phyloP scores from a whole-genome alignment of 2,113 vertebrate genomes.

The Cercocebus atys region DNA sequence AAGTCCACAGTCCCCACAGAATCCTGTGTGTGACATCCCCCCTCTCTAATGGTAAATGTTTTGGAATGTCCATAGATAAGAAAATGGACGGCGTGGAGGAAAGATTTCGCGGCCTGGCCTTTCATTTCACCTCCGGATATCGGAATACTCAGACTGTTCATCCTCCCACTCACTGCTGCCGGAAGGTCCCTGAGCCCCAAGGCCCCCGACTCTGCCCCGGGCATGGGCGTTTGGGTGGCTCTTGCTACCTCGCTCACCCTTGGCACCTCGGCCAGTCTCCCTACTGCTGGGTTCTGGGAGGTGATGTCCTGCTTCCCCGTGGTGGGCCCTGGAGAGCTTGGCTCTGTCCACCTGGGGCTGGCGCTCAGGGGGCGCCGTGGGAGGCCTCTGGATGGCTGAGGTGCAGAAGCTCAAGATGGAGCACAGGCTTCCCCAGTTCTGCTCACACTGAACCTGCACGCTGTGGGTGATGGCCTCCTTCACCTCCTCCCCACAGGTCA shows the following conservation, averaged over 20 bases:
- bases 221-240: slow-evolving; percentile 84
- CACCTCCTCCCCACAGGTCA: slow-evolving; percentile 96
- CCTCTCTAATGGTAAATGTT: slow-evolving; percentile 93
- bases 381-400: slow-evolving; percentile 76
- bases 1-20: slow-evolving; percentile 87
- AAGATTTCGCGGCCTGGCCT: slow-evolving; percentile 59
- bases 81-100: slow-evolving; percentile 82
- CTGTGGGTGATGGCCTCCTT: slow-evolving; percentile 94
- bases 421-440: slow-evolving; percentile 97
- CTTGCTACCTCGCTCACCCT: slow-evolving; percentile 89
- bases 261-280: slow-evolving; percentile 84
- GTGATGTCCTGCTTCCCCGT: slow-evolving; percentile 66
- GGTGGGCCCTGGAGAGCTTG: slow-evolving; percentile 81
- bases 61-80: slow-evolving; percentile 96
- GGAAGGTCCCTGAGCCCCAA: slow-evolving; percentile 86
- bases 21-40: slow-evolving; percentile 90
- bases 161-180: slow-evolving; percentile 88
- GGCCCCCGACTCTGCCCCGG: slow-evolving; percentile 84
- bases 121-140: slow-evolving; percentile 95
- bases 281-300: slow-evolving; percentile 84
- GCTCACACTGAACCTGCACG: slow-evolving; percentile 94
- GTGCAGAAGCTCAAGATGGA: slow-evolving; percentile 96
- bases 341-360: slow-evolving; percentile 59
- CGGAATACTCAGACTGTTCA: slow-evolving; percentile 90
- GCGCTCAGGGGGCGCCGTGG: slow-evolving; percentile 75